Evolutionary conservation across 2,888 invertebrate genomes (phyloP).

Genomic region (Meghimatium bilineatum): DNA sequence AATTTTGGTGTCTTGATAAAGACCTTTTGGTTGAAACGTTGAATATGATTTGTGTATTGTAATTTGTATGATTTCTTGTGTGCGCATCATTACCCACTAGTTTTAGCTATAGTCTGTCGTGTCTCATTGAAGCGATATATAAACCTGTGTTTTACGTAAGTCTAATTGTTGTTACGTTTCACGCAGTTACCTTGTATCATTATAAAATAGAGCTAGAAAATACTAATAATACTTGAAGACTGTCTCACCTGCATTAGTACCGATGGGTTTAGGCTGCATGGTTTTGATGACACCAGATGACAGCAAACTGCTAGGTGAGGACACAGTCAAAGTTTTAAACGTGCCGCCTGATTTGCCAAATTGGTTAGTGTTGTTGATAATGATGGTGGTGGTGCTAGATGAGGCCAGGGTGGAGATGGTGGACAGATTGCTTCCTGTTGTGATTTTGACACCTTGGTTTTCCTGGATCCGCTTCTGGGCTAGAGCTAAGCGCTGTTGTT

Average conservation of each 20-base stretch:
- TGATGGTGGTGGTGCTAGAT: constrained; percentile 51
- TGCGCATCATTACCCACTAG: too few species aligned
- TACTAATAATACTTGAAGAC: neutral
- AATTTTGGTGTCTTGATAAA: too few species aligned
- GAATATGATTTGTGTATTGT: too few species aligned
- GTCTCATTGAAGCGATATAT: too few species aligned
- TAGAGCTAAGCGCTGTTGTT: constrained; percentile 91
- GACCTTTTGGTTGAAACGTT: too few species aligned
- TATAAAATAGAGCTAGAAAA: too few species aligned
- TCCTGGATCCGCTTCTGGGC: constrained; percentile 85
- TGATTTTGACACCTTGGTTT: constrained; percentile 52
- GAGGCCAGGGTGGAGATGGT: constrained; percentile 34
- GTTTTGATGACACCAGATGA: constrained; percentile 64
- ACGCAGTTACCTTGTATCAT: too few species aligned
- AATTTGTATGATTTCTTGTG: too few species aligned
- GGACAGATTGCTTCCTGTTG: constrained; percentile 39
- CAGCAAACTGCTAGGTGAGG: constrained; percentile 69
- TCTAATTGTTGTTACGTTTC: too few species aligned
- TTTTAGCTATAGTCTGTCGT: too few species aligned
- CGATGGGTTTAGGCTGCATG: constrained; percentile 68
- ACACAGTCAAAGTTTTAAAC: constrained; percentile 61
- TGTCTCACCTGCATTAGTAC: constrained; percentile 55
- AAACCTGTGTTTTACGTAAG: too few species aligned
- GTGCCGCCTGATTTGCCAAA: constrained; percentile 54
- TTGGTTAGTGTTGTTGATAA: constrained; percentile 49